Conservation (phyloP, 1,140 invertebrate genomes). For the Nylanderia fulva region DNA sequence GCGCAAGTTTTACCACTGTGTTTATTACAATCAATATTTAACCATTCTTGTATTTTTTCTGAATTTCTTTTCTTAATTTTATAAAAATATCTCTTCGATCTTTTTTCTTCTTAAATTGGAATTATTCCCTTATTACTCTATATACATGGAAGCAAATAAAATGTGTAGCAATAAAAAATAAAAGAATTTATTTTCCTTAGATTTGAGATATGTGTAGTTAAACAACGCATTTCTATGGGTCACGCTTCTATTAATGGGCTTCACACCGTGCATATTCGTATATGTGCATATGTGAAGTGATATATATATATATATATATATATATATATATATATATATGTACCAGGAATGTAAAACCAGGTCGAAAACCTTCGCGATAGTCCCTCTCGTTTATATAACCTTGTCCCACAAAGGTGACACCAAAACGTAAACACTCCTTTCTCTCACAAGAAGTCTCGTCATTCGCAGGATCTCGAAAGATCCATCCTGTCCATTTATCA, state of each 20-base stretch:
- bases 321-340: not conserved
- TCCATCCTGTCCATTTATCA: not conserved
- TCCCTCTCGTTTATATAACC: slow-evolving; percentile 32
- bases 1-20: not conserved
- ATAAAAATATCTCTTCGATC: not conserved
- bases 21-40: not conserved
- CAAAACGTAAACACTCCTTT: slow-evolving; percentile 25
- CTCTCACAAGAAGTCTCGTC: slow-evolving; percentile 38
- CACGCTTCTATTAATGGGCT: not conserved
- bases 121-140: not conserved
- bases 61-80: no score
- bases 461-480: not conserved
- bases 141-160: not conserved
- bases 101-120: not conserved
- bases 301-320: not conserved
- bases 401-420: slow-evolving; percentile 50
- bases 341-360: slow-evolving; percentile 38
- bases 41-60: not conserved
- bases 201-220: not conserved
- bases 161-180: not conserved
- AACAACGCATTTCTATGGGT: not conserved
- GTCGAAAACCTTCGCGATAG: slow-evolving; percentile 48
- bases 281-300: not conserved
- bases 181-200: not conserved
- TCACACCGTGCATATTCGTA: not conserved